Evolutionary conservation across 1,140 invertebrate genomes (phyloP), one percentile per base, ranked within the genome.

Genomic region (Drosophila trapezifrons): DNA sequence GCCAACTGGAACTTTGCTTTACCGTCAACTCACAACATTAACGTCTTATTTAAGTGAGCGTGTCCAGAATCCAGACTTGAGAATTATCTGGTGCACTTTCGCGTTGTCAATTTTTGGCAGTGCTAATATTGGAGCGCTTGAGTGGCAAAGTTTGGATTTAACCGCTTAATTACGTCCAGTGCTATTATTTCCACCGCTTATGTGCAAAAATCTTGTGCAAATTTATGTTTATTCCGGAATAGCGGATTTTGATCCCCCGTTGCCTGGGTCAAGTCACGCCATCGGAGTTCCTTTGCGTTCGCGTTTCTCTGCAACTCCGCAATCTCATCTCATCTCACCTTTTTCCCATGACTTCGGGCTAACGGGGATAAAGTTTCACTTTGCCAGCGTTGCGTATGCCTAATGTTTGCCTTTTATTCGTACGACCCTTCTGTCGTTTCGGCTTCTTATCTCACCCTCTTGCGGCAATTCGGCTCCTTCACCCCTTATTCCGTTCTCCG

Each of bases 331-430:
- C 42, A 45, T 15, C 17, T 43, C 17, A 40, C 4, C 35, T 32
- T 46, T 32, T 43, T 18, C 13, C 6, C 32, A 69, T 40, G 47
- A 22, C 49, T 46, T 29, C 49, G 35, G 64, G 47, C 40, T 3
- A 35, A 18, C 59, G 22, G 49, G 64, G 60, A 76, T 77, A 78
- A 57, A 46, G 64, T 70, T 83, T 75, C 59, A 83, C 73, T 62
- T 78, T 65, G 52, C 57, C 42, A 49, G 45, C 75, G 58, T 46
- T 64, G 54, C 57, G 80, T 78, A 79, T 83, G 71, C 80, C 64
- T 80, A 60, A 76, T 84, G 56, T 58, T 49, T 71, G 32, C 37
- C 56, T 62, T 66, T 38, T 37, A 37, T 15, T 37, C 35, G 13
- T 37, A 37, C 35, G 17, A 17, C 29, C 17, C 29, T 10, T 9